Percentiles rank a stretch among this genome's conserved stretches.
phyloP scores from a whole-genome alignment of 2,888 invertebrate genomes.

The Pyrrhosoma nymphula region DNA sequence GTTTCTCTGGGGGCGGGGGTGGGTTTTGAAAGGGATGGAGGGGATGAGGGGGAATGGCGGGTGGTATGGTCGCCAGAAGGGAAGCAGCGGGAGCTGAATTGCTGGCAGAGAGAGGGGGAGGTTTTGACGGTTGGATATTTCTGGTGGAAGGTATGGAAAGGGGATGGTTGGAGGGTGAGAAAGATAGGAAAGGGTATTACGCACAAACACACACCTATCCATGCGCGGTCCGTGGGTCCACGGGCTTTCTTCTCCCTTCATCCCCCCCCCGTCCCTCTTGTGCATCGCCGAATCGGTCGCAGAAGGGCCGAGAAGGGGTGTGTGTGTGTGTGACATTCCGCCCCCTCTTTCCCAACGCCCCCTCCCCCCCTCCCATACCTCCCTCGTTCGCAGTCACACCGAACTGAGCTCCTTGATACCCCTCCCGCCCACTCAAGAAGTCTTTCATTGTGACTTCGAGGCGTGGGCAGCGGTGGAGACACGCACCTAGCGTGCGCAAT shows the following conservation, averaged over 20 bases:
- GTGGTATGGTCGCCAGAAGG: constrained; percentile 39
- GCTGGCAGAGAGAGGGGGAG: background rate
- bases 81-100: constrained; percentile 44
- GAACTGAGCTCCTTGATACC: no score
- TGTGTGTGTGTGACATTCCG: no score
- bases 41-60: background rate
- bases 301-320: no score
- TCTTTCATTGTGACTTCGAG: background rate
- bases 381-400: no score
- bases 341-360: no score
- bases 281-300: background rate
- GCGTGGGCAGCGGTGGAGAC: background rate
- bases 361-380: no score
- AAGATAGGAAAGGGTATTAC: no score
- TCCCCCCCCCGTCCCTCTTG: background rate
- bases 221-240: no score
- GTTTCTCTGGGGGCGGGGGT: background rate
- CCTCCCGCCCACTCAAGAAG: no score
- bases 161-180: background rate
- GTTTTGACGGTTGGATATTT: constrained; percentile 22
- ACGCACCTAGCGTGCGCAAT: background rate
- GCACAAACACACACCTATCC: no score
- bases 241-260: background rate
- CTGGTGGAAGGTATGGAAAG: background rate
- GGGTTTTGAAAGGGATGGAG: background rate